Base-by-base conservation (phyloP, 2,113 vertebrate genomes). In the Archilochus colubris region DNA sequence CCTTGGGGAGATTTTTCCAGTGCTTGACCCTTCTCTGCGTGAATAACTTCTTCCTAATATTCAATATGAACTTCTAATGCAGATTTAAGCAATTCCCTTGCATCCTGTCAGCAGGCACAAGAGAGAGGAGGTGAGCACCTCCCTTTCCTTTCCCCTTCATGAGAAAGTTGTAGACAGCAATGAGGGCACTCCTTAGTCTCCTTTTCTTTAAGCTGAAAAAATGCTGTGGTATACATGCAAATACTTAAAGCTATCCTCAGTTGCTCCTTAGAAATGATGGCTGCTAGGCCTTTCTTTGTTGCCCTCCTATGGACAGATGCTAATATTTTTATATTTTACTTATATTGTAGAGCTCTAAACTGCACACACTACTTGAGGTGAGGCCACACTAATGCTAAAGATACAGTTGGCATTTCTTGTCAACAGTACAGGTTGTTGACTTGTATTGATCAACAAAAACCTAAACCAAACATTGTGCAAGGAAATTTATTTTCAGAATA, bases 141-240 rank as follows among this genome's bases (percentile, higher is more conserved):
- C 17, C 10, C 5, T 50, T 14, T 83, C 58, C 2, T 0, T 25
- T 64, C 3, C 17, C 3, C 3, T 7, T 75, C 17, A 10, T 7
- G 17, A 53, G 6, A 16, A 50, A 36, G 9, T 14, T 55, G 30
- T 44, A 51, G 43, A 6, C 38, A 67, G 64, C 48, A 44, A 10
- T 28, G 25, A 53, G 4, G 17, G 7, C 33, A 69, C 3, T 4
- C 11, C 30, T 78, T 66, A 70, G 13, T 22, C 11, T 66, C 28
- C 11, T n/a, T 11, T 86, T 66, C 33, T 62, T 9, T 31, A 24
- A 33, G n/a, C 25, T 57, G 62, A 28, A 43, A 30, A 74, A 74
- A 38, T 38, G 33, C 33, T 33, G 33, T 33, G 33, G 33, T 33
- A 33, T 33, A 33, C 33, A 33, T 33, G 33, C 33, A 74, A 74